Conservation (phyloP, 30 jellyfish, hydroid and myxozoan species). For the Rhopilema esculentum region DNA sequence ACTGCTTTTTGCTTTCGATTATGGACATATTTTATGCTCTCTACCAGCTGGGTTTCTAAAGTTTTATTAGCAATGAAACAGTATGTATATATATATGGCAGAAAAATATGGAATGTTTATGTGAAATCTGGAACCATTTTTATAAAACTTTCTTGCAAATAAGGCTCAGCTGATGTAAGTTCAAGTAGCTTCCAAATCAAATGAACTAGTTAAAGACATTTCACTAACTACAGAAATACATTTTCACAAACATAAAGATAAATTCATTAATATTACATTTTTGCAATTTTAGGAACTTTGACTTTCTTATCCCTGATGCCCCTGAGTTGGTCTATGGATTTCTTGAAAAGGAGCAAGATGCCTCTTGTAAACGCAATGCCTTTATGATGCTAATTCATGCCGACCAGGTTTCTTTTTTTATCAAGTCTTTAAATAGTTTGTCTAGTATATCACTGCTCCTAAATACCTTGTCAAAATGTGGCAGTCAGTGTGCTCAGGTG, state of each 20-base stretch:
- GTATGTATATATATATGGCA: not conserved
- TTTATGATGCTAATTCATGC: constrained; percentile 98
- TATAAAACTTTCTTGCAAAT: too few species aligned
- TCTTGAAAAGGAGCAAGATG: constrained; percentile 98
- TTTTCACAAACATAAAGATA: not conserved
- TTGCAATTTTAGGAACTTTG: constrained; percentile 90
- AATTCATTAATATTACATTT: not conserved
- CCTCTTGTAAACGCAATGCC: constrained; percentile 99
- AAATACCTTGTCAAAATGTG: too few species aligned
- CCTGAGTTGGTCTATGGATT: constrained; percentile 96
- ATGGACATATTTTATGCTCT: not conserved
- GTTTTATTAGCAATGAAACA: not conserved
- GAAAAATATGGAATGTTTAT: too few species aligned
- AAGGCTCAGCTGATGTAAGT: too few species aligned
- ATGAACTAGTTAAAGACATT: too few species aligned
- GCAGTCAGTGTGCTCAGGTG: too few species aligned
- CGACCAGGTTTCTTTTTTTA: constrained; percentile 96
- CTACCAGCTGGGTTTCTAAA: not conserved
- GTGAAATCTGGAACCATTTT: not conserved
- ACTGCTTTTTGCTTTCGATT: too few species aligned
- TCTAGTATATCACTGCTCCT: too few species aligned
- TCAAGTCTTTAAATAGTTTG: not conserved
- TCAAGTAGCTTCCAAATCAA: too few species aligned
- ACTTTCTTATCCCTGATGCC: constrained; percentile 99
- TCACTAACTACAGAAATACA: too few species aligned